phyloP scores from a whole-genome alignment of 2,113 vertebrate genomes.

The Indicator indicator region DNA sequence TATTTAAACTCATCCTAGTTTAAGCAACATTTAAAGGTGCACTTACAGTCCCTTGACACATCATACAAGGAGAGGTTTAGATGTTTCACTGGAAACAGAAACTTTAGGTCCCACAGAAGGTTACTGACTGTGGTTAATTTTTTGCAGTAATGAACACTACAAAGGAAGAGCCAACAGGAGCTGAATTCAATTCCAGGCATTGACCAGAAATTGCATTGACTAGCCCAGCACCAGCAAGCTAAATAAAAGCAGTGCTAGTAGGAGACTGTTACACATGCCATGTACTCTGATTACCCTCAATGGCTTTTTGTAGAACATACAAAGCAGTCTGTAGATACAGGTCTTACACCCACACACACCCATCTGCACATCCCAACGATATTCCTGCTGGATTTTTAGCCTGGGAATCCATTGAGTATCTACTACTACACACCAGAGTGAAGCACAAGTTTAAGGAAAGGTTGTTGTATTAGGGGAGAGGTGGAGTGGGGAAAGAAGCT shows the following conservation, averaged over 20 bases:
- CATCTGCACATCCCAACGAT: background rate
- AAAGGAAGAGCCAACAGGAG: slow-evolving; percentile 29
- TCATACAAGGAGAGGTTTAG: background rate
- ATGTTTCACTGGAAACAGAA: background rate
- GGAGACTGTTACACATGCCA: background rate
- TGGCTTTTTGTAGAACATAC: background rate
- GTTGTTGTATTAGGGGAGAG: background rate
- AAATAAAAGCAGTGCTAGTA: background rate
- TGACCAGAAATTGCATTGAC: slow-evolving; percentile 34
- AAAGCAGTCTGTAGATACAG: background rate
- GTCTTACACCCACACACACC: background rate
- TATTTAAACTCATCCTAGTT: background rate
- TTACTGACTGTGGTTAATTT: background rate
- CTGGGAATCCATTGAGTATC: background rate
- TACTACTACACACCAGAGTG: background rate
- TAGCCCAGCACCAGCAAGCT: background rate
- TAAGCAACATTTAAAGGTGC: background rate
- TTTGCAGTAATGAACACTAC: background rate
- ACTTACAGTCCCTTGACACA: background rate
- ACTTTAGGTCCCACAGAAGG: background rate
- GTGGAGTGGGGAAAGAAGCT: background rate
- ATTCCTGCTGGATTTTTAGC: background rate
- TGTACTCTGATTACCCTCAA: background rate
- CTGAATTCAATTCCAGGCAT: slow-evolving; percentile 24
- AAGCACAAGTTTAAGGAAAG: background rate